Percentiles rank a stretch among this genome's conserved stretches.
phyloP scores from a whole-genome alignment of 2,113 vertebrate genomes.

The Nyctereutes procyonoides region DNA sequence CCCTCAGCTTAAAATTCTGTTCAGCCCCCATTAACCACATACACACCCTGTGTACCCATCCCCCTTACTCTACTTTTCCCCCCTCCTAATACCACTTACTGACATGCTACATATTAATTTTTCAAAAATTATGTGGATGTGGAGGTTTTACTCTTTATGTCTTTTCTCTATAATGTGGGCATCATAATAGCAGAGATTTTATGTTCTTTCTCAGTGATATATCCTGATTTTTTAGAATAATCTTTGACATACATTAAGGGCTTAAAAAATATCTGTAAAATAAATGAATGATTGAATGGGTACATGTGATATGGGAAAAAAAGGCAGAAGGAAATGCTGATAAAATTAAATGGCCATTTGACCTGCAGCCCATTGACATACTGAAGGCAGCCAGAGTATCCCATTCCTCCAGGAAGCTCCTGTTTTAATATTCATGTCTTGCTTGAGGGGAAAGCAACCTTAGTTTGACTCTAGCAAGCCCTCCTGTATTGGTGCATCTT shows the following conservation, averaged over 20 bases:
- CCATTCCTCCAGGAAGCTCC: background rate
- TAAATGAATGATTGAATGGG: background rate
- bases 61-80: background rate
- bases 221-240: background rate
- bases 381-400: background rate
- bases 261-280: background rate
- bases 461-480: background rate
- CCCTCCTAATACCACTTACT: rapidly evolving
- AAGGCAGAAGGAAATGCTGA: background rate
- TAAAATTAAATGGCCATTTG: background rate
- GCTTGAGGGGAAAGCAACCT: background rate
- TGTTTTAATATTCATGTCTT: background rate
- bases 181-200: background rate
- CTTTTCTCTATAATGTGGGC: background rate
- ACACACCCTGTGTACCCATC: rapidly evolving
- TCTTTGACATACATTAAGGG: background rate
- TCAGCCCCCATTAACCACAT: rapidly evolving
- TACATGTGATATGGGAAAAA: background rate
- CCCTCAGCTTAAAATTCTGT: background rate
- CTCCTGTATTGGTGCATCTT: rapidly evolving
- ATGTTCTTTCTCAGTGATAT: background rate
- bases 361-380: background rate
- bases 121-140: background rate
- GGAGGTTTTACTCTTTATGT: background rate
- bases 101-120: background rate